Base-by-base conservation (phyloP, 2,113 vertebrate species). In the Strix uralensis region DNA sequence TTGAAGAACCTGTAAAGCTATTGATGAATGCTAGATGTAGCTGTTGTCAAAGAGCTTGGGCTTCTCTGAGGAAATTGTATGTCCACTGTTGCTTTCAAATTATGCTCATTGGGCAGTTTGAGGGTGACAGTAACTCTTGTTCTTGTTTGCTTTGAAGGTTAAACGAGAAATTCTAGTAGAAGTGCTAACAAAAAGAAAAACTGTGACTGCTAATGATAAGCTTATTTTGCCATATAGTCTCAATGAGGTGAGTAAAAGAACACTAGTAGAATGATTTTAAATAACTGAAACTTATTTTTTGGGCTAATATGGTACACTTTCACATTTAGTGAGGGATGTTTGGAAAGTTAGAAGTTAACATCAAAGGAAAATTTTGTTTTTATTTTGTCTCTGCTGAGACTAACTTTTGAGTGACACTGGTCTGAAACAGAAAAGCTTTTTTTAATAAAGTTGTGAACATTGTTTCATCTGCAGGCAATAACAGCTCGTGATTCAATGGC, bases 401-500 rank as follows among this genome's bases (percentile, higher is more conserved):
- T 73, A 66, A 57, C 30, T 66, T 54, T 27, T 63, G 26, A 46
- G 63, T 38, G 38, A 42, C 8, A 1, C 26, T 72, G 57, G 14
- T 61, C 58, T 94, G 70, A 72, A 85, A 59, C 2, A 6, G 57
- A 95, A 85, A 55, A 51, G 5, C 23, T 21, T 66, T 80, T 92
- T 87, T 36, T 8, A 32, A 49, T 10, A 0, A 71, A 57, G 13
- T 86, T 74, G 42, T 81, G 57, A 89, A 57, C 7, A 2, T 26
- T 65, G 27, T 88, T 92, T 87, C 67, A n/a, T 93, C 59, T 92
- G 11, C 94, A 99, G 99, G 99, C 99, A 11, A 97, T 99, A 92
- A 99, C 99, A 8, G 99, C 99, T 63, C 98, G 99, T 21, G 99
- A 99, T 97, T 99, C 99, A 40, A 99, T 99, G 99, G 99, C 99